Base-by-base conservation (phyloP, 2,113 vertebrate genomes). In the Butorides virescens region DNA sequence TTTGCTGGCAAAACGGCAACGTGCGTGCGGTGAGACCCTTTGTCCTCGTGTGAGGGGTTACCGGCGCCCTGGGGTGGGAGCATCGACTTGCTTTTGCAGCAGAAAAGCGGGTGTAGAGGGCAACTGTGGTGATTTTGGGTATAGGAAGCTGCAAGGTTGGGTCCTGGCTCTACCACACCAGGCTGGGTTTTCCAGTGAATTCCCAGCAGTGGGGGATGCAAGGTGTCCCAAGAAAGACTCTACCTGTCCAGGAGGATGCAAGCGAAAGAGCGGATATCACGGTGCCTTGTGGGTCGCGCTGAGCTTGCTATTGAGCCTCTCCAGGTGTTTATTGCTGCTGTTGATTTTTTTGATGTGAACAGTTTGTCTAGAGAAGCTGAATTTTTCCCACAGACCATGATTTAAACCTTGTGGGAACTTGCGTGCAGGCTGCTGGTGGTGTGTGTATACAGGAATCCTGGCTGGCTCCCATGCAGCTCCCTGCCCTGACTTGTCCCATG, bases 371-470 rank as follows among this genome's bases (percentile, higher is more conserved):
- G 50, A 85, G 58, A 93, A 49, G 58, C 50, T 83, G 52, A 39
- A 5, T 2, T 96, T 93, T 92, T 88, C 92, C 70, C 88, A 86
- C 44, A 91, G 85, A 68, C 39, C 34, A 14, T 50, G 67, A 66
- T 70, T 95, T 93, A 92, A 95, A 91, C 70, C 82, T 92, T 8
- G 2, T 95, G 56, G 74, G 68, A 91, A 78, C 56, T 71, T 25
- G 8, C 73, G 32, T 86, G 68, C 83, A 73, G 71, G 67, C 74
- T 93, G 87, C 80, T 79, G 79, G 78, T 61, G 68, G 92, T 93
- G 65, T 85, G 56, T 46, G 20, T 83, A 85, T 27, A 83, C 74
- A 91, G 89, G 73, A 90, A 91, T 88, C 82, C 91, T 92, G 94
- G 73, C 86, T 93, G 90, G 47, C 53, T 94, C 52, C 76, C 72